Evolutionary conservation across 2,113 vertebrate species (phyloP), one percentile per base, ranked within the genome.

Genomic region (Brachyistius frenatus): DNA sequence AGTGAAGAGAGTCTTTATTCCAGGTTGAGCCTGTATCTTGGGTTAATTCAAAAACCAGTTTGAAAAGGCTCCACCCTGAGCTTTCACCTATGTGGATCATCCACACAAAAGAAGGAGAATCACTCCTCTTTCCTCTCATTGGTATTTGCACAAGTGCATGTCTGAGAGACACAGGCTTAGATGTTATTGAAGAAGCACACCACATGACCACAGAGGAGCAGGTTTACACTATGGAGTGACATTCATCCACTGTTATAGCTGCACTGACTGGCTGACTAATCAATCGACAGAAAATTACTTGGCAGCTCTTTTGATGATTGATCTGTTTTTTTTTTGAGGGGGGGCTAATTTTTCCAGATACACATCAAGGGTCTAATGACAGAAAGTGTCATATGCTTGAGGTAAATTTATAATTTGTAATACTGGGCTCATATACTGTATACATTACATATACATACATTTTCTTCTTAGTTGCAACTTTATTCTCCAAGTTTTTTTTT

Each of bases 11-110:
- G 75, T 65, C 23, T 60, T 73, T 73, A 23, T 53, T 70, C 39
- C 61, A 68, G 37, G 37, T 10, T 49, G 13, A 83, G 57, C n/a
- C 58, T 16, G 66, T 77, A 64, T 62, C 41, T 65, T 63, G 30
- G 16, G 46, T 80, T 73, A 46, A 83, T 76, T 87, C 10, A 79
- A 88, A 23, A 91, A 91, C 86, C 88, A 71, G 88, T 92, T 86
- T 90, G 6, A 83, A 86, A 58, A 49, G 44, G 72, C 81, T 83
- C 2, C 91, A 47, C 90, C 91, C 79, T 70, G 66, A 71, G 7
- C 57, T 63, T 72, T 66, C 47, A 86, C 54, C 69, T 66, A 39
- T 1, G 16, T 55, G 64, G 36, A 62, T 84, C 61, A 60, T 50
- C 55, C 11, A 73, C 32, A 88, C 76, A 89, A 88, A 63, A 76